phyloP scores from a whole-genome alignment of 1,140 invertebrate species.

The Alviniconcha marisindica region DNA sequence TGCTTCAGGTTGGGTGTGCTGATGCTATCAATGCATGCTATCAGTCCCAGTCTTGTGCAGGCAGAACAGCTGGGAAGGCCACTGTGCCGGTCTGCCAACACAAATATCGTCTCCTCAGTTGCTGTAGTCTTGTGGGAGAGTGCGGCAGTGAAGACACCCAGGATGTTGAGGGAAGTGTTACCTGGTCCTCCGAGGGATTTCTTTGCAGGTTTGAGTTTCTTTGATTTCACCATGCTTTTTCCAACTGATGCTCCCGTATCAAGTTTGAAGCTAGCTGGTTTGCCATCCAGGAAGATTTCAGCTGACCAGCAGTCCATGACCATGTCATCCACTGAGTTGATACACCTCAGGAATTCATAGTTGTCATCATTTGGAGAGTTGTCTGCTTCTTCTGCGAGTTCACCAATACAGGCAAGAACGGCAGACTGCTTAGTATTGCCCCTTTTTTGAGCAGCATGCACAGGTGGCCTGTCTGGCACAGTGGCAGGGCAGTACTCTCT shows the following conservation, averaged over 20 bases:
- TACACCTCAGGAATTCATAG: not conserved
- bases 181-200: not conserved
- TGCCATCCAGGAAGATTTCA: not conserved
- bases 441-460: not conserved
- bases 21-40: not conserved
- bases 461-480: not conserved
- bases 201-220: not conserved
- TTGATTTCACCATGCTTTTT: not conserved
- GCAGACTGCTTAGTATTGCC: not conserved
- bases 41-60: not conserved
- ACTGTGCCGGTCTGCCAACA: not conserved
- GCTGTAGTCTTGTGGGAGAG: not conserved
- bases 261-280: not conserved
- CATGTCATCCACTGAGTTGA: not conserved
- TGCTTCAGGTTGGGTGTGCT: not conserved
- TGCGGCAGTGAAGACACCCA: not conserved
- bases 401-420: not conserved
- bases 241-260: constrained; percentile 1
- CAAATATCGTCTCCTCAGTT: not conserved
- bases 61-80: not conserved
- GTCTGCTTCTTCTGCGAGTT: not conserved
- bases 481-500: not conserved
- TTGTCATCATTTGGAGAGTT: too few species aligned
- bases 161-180: not conserved
- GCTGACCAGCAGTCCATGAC: not conserved